Base-by-base conservation (phyloP, 2,113 vertebrate species). In the Sterrhoptilus dennistouni region DNA sequence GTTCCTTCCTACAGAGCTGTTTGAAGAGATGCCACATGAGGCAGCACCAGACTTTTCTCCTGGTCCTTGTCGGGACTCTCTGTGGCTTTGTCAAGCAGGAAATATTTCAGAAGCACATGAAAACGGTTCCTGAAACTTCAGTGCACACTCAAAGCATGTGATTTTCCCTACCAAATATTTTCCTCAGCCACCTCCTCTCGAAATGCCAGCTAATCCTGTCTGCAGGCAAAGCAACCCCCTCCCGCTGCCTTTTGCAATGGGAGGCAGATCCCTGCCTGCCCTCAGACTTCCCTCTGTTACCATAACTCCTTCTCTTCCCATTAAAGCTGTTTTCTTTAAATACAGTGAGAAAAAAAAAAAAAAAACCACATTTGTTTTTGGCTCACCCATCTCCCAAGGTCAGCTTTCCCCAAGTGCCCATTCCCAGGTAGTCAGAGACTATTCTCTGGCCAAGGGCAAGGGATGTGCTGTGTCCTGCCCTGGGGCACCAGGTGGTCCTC, bases 201-300 rank as follows among this genome's bases (percentile, higher is more conserved):
- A 82, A 82, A 79, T 45, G 61, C 83, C 38, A 75, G 70, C 36
- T 90, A 75, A 75, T 95, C 89, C 65, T 79, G 65, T 83, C 92
- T 71, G 28, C 65, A 59, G 79, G 92, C 65, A 78, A 36, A 85
- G 56, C 83, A 92, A 42, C 11, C 42, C 38, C 35, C 21, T 79
- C 65, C 83, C 0, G 0, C 45, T 56, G 54, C 76, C 42, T 86
- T 71, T 63, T 36, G 65, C 61, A 66, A 70, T 3, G 28, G 42
- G 52, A 88, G 69, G 75, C 65, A 65, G 50, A 85, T 78, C 31
- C 29, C 27, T 75, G 65, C n/a, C 42, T 75, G 79, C 61, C 59
- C 68, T 87, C 81, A 74, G 42, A 38, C 14, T 57, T 90, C n/a
- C 47, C 28, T 66, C 75, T 57, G 3, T 75, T 79, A 36, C 70